Evolutionary conservation across 2,888 invertebrate genomes (phyloP).

Genomic region (Limnephilus lunatus): DNA sequence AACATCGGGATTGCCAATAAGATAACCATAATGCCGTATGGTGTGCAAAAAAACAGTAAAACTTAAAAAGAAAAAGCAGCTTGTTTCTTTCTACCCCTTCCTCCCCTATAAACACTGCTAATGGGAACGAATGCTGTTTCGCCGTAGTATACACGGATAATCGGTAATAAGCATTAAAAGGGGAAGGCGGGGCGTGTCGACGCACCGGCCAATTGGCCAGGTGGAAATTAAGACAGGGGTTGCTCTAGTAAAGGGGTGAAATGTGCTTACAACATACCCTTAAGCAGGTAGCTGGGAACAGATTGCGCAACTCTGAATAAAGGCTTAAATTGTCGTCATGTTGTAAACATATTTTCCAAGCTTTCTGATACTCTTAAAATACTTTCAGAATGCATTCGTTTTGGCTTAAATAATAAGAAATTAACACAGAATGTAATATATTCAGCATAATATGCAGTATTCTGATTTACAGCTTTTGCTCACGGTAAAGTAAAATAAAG

Average conservation of each 20-base stretch:
- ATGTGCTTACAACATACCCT: background rate
- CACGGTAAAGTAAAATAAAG: no score
- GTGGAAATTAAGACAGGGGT: slow-evolving; percentile 21
- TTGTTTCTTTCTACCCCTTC: background rate
- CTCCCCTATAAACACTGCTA: background rate
- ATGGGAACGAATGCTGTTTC: background rate
- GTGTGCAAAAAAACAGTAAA: background rate
- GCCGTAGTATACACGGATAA: background rate
- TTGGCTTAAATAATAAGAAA: no score
- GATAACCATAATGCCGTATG: background rate
- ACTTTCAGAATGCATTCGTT: no score
- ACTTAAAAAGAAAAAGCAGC: background rate
- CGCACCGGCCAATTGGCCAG: slow-evolving; percentile 24
- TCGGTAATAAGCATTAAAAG: slow-evolving; percentile 8
- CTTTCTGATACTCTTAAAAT: background rate
- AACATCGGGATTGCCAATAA: no score
- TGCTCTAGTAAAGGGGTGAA: background rate
- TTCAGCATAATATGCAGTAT: no score
- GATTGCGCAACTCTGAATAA: background rate
- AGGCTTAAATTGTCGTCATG: background rate
- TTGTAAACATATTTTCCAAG: background rate
- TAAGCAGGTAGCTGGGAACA: background rate
- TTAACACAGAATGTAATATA: no score
- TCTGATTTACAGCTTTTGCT: no score
- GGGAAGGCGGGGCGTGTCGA: slow-evolving; percentile 6